Conservation (phyloP, 2,888 invertebrate genomes). For the Ophion slaviceki region DNA sequence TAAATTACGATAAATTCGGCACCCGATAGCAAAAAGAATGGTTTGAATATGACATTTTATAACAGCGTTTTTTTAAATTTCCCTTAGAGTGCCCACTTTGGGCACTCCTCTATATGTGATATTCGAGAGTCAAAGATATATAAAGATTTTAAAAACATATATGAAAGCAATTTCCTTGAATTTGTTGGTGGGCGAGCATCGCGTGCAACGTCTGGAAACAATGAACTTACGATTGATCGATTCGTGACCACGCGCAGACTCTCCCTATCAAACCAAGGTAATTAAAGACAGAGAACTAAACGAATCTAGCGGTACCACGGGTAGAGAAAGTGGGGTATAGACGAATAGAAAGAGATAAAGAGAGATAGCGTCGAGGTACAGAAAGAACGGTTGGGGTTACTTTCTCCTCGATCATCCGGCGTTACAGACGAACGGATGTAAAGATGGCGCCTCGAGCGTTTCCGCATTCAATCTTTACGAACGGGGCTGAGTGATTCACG, state of each 20-base stretch:
- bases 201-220: conserved; percentile 44
- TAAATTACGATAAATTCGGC: too few relatives aligned
- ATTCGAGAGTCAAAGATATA: too few relatives aligned
- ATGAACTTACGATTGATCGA: conserved; percentile 45
- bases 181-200: not conserved
- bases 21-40: too few relatives aligned
- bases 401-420: conserved; percentile 55
- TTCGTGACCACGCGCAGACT: conserved; percentile 17
- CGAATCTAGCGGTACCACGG: conserved; percentile 12
- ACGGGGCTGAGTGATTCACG: not conserved
- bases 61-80: too few relatives aligned
- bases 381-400: conserved; percentile 18
- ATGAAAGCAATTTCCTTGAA: not conserved
- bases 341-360: not conserved
- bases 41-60: too few relatives aligned
- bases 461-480: conserved; percentile 37
- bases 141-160: not conserved
- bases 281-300: conserved; percentile 45
- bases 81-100: too few relatives aligned
- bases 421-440: conserved; percentile 47
- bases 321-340: not conserved
- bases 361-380: not conserved
- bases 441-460: conserved; percentile 38
- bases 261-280: conserved; percentile 40
- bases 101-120: too few relatives aligned